Conservation (phyloP, 2,113 vertebrate species). For the Myxocyprinus asiaticus region DNA sequence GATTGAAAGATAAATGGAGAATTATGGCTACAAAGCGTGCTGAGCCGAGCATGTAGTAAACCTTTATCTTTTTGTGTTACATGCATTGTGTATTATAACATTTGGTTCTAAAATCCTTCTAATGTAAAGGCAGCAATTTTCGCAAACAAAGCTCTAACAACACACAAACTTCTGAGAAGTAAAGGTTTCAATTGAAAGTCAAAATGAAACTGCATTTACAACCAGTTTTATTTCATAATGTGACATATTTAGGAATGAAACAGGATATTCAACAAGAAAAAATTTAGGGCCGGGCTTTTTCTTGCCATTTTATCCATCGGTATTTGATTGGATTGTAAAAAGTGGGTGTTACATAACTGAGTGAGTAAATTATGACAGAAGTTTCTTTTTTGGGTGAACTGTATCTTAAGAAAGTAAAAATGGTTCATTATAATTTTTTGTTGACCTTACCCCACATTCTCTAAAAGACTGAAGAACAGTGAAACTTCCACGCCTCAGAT, state of each 20-base stretch:
- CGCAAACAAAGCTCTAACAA: constrained; percentile 5
- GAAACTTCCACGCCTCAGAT: not conserved
- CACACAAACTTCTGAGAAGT: constrained; percentile 6
- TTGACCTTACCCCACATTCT: no score
- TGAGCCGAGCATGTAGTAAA: constrained; percentile 25
- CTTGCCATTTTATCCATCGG: no score
- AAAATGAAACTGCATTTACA: not conserved
- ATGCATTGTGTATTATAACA: not conserved
- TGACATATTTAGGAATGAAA: no score
- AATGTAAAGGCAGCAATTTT: not conserved
- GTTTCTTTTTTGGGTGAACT: no score
- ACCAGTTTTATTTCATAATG: not conserved
- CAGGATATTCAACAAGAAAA: no score
- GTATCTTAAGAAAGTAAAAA: no score
- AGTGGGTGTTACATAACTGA: no score
- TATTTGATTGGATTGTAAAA: no score
- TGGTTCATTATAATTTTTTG: no score
- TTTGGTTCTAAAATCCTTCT: constrained; percentile 22
- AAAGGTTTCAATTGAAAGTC: not conserved
- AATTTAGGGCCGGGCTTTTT: no score
- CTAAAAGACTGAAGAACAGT: not conserved
- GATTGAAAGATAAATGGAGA: constrained; percentile 39
- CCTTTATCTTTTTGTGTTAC: constrained; percentile 31
- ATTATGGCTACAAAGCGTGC: constrained; percentile 14
- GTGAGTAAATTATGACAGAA: no score